These are phyloP conservation scores for Melolontha melolontha DNA, from an alignment of 2,888 invertebrate species.

Conservation along the genomic window DNA sequence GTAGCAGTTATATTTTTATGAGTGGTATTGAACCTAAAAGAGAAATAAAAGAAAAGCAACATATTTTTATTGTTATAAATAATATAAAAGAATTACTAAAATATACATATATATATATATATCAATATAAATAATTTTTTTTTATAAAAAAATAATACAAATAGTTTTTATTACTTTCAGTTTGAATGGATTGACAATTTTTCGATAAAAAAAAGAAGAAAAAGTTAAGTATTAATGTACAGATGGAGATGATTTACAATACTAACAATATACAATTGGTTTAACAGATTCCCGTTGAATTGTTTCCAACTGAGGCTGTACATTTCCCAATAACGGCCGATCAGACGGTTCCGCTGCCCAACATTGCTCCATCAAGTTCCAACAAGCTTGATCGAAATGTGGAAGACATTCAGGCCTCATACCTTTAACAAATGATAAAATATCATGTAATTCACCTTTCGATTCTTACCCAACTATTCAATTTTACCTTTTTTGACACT, in stretches of 20 bases:
- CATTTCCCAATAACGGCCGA: slow-evolving; percentile 82
- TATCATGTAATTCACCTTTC: neutral
- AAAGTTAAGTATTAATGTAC: neutral
- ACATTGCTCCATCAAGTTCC: slow-evolving; percentile 86
- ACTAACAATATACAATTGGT: slow-evolving; percentile 39
- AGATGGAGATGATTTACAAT: neutral
- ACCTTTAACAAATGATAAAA: slow-evolving; percentile 71
- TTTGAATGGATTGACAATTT: slow-evolving; percentile 9
- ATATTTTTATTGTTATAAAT: slow-evolving; percentile 32
- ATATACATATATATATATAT: slow-evolving; percentile 7
- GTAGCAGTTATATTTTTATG: no score
- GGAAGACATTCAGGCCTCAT: slow-evolving; percentile 83
- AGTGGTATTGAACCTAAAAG: no score
- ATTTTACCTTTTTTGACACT: slow-evolving; percentile 84
- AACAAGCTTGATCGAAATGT: slow-evolving; percentile 82
- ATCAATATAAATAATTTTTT: no score
- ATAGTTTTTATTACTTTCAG: slow-evolving; percentile 12
- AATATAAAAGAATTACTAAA: slow-evolving; percentile 23
- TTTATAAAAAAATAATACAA: slow-evolving; percentile 26
- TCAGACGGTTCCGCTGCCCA: slow-evolving; percentile 82
- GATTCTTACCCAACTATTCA: neutral
- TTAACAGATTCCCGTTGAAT: slow-evolving; percentile 62
- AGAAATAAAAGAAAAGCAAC: slow-evolving; percentile 7
- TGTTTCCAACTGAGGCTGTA: slow-evolving; percentile 76
- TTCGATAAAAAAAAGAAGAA: neutral